Evolutionary conservation across 1,140 invertebrate genomes (phyloP).

Genomic region (Chlorops oryzae): DNA sequence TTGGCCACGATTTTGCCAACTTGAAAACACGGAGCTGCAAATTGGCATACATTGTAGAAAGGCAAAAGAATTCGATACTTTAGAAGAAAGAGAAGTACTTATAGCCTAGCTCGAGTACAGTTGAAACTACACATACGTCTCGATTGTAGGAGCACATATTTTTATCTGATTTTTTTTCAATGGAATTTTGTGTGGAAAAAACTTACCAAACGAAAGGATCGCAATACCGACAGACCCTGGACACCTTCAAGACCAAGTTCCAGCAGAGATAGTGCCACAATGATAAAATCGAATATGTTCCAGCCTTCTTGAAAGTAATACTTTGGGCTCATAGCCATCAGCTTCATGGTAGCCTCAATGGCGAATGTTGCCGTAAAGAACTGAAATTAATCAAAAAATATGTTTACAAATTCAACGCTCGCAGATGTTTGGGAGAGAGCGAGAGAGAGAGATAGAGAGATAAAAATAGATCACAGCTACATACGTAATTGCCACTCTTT

Average conservation of each 20-base stretch:
- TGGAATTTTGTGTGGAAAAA: slow-evolving; percentile 7
- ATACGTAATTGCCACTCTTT: slow-evolving; percentile 91
- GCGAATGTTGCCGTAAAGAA: slow-evolving; percentile 97
- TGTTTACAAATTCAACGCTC: too few relatives aligned
- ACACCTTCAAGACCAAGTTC: slow-evolving; percentile 90
- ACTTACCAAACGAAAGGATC: slow-evolving; percentile 96
- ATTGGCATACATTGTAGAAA: too few relatives aligned
- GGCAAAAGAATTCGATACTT: neutral
- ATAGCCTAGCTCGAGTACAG: too few relatives aligned
- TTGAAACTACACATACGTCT: too few relatives aligned
- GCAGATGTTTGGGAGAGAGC: neutral
- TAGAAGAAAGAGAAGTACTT: neutral
- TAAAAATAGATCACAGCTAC: slow-evolving; percentile 43
- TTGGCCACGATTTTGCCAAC: slow-evolving; percentile 98
- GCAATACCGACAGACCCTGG: slow-evolving; percentile 90
- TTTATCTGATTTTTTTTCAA: too few relatives aligned
- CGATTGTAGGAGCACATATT: too few relatives aligned
- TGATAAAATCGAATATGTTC: slow-evolving; percentile 99
- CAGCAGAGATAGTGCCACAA: slow-evolving; percentile 89
- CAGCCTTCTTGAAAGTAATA: slow-evolving; percentile 98
- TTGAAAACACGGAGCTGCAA: slow-evolving; percentile 97
- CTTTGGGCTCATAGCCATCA: slow-evolving; percentile 94
- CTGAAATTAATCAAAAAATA: slow-evolving; percentile 53
- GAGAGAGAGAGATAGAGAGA: neutral
- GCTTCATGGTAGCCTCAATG: slow-evolving; percentile 91